Conservation (phyloP, 2,113 vertebrate species). For the Acrocephalus kingi region DNA sequence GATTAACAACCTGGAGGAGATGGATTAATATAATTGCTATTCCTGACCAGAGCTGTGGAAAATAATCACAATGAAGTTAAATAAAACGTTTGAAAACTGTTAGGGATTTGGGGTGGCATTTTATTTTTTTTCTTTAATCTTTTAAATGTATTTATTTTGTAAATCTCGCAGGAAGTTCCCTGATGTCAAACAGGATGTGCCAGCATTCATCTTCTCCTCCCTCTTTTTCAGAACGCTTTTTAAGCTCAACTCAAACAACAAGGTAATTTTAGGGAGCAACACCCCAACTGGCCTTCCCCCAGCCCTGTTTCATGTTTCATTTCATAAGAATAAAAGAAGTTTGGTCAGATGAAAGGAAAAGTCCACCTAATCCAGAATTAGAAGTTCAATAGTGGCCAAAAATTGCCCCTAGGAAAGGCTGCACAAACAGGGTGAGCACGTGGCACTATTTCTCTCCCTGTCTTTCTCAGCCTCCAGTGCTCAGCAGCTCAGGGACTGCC, state of each 20-base stretch:
- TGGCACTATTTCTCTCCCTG: neutral
- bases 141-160: neutral
- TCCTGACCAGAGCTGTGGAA: neutral
- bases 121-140: neutral
- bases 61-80: conserved; percentile 29
- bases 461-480: neutral
- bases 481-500: neutral
- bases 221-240: neutral
- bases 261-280: neutral
- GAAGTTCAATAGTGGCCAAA: neutral
- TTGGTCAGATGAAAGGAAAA: neutral
- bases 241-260: neutral
- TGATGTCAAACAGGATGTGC: neutral
- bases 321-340: neutral
- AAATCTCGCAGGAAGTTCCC: neutral
- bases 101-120: neutral
- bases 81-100: neutral
- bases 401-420: neutral
- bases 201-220: neutral
- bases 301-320: neutral
- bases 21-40: conserved; percentile 59
- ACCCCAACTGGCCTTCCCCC: neutral
- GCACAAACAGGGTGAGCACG: neutral
- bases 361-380: neutral
- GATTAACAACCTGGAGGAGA: conserved; percentile 46